Percentiles rank a stretch among this genome's conserved stretches.
Evolutionary conservation across 2,888 invertebrate species (phyloP).

Genomic region (Zaprionus lineosus): DNA sequence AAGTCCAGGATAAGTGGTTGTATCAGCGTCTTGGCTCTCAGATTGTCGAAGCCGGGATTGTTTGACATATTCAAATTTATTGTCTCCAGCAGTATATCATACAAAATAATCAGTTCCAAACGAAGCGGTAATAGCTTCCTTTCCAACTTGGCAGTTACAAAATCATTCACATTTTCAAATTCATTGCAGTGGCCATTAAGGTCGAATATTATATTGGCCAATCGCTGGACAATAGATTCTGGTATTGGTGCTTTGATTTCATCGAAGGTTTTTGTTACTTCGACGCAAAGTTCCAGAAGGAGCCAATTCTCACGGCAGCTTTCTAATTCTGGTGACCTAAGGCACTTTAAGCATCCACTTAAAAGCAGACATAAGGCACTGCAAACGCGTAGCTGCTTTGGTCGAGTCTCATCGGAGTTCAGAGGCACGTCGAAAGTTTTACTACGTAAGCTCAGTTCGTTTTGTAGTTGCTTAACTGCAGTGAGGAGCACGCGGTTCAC

Average conservation of each 20-base stretch:
- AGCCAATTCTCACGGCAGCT: slow-evolving; percentile 35
- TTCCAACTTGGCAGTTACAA: not conserved
- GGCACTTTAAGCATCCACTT: slow-evolving; percentile 45
- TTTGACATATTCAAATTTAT: slow-evolving; percentile 15
- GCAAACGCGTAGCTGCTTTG: slow-evolving; percentile 58
- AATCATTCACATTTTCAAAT: not conserved
- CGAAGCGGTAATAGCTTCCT: slow-evolving; percentile 60
- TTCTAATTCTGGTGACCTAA: slow-evolving; percentile 29
- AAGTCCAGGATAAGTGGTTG: slow-evolving; percentile 58
- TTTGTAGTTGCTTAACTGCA: slow-evolving; percentile 59
- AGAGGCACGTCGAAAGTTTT: no score
- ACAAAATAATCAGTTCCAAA: slow-evolving; percentile 64
- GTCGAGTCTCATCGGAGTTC: slow-evolving; percentile 65
- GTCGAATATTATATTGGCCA: slow-evolving; percentile 38
- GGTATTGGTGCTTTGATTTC: slow-evolving; percentile 20
- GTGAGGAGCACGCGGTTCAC: slow-evolving; percentile 57
- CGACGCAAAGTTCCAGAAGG: slow-evolving; percentile 43
- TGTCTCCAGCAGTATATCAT: slow-evolving; percentile 62
- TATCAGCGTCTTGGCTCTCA: not conserved
- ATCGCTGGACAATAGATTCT: slow-evolving; percentile 15
- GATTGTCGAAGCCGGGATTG: not conserved
- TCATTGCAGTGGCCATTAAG: slow-evolving; percentile 37
- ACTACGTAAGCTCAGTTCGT: no score
- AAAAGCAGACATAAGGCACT: no score
- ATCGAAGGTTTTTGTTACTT: slow-evolving; percentile 34